phyloP scores from a whole-genome alignment of 2,797 vertebrate species.

The Spizella passerina region DNA sequence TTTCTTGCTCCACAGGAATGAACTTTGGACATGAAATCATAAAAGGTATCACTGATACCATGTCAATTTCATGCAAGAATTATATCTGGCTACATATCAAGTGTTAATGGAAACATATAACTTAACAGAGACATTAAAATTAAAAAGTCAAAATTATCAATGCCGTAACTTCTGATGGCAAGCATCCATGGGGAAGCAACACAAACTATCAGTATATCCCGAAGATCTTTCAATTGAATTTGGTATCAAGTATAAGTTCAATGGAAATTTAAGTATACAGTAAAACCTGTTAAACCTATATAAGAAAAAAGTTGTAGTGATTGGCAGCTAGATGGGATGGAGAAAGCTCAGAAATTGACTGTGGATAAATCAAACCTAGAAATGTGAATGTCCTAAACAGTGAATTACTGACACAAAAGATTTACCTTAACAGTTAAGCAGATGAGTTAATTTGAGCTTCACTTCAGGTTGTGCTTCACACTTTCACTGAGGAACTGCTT shows the following conservation, averaged over 20 bases:
- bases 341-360: not conserved
- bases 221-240: not conserved
- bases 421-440: not conserved
- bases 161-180: not conserved
- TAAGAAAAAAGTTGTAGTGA: not conserved
- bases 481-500: not conserved
- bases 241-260: not conserved
- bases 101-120: not conserved
- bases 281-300: not conserved
- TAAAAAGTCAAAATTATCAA: not conserved
- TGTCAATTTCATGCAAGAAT: not conserved
- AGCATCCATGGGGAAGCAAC: not conserved
- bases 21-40: not conserved
- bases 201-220: not conserved
- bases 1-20: not conserved
- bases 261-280: not conserved
- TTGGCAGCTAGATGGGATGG: not conserved
- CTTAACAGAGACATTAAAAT: not conserved
- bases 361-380: not conserved
- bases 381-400: not conserved
- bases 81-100: not conserved
- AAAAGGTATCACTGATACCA: not conserved
- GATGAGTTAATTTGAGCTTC: not conserved
- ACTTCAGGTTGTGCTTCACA: not conserved
- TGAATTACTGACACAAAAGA: not conserved